Percentiles rank a stretch among this genome's conserved stretches.
Conservation (phyloP, 2,797 vertebrate genomes). For the Sparidentex hasta region DNA sequence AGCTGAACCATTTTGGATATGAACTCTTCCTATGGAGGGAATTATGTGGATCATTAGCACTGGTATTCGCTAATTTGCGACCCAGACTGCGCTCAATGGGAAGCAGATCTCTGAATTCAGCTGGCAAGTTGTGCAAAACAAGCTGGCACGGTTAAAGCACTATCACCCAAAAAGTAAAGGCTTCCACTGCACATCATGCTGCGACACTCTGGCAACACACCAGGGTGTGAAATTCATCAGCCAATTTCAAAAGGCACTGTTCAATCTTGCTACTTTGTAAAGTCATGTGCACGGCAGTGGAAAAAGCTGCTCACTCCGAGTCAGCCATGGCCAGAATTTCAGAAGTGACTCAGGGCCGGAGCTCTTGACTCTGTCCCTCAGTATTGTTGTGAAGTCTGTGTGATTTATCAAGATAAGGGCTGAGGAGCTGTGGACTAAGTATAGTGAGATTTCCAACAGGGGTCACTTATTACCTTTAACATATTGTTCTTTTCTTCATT, state of each 20-base stretch:
- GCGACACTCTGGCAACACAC: not conserved
- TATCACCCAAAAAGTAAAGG: not conserved
- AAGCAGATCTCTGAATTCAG: not conserved
- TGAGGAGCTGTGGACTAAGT: slow-evolving; percentile 1
- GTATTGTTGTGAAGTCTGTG: slow-evolving; percentile 19
- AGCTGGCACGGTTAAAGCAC: not conserved
- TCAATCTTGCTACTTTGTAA: not conserved
- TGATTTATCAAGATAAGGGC: slow-evolving; percentile 60
- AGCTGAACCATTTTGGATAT: not conserved
- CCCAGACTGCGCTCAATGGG: not conserved
- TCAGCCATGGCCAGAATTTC: slow-evolving; percentile 1
- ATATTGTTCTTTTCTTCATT: not conserved
- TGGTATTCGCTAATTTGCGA: not conserved
- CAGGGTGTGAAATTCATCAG: slow-evolving; percentile 48
- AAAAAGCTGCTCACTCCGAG: slow-evolving; percentile 40
- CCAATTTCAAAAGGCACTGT: slow-evolving; percentile 13
- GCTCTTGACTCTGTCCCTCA: slow-evolving; percentile 23
- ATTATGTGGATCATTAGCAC: not conserved
- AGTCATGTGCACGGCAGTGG: slow-evolving; percentile 1
- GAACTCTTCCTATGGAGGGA: not conserved
- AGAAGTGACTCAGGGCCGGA: slow-evolving; percentile 45
- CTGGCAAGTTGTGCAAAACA: not conserved
- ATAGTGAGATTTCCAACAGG: slow-evolving; percentile 19
- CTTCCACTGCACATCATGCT: not conserved
- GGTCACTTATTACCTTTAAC: slow-evolving; percentile 8